Percentiles rank a stretch among this genome's conserved stretches.
Evolutionary conservation across 1,140 invertebrate species (phyloP).

Genomic region (Drosophila pseudoananassae): DNA sequence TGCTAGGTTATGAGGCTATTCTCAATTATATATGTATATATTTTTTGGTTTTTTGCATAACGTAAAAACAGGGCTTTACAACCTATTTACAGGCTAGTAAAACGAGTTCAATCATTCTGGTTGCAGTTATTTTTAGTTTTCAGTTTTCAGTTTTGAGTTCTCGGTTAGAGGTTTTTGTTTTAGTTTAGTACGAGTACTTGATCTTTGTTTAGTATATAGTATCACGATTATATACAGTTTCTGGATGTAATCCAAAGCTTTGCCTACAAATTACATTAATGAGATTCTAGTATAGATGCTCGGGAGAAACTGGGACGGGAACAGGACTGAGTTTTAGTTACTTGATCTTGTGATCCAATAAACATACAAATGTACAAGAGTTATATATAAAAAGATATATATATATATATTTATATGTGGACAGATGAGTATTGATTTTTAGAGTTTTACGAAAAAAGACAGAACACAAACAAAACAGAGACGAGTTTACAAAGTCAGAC

Average conservation of each 20-base stretch:
- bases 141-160: constrained; percentile 11
- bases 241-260: constrained; percentile 32
- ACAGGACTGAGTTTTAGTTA: constrained; percentile 3
- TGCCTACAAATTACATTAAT: constrained; percentile 29
- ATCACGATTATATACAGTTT: constrained; percentile 29
- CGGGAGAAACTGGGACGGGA: constrained; percentile 3
- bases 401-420: constrained; percentile 11
- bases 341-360: constrained; percentile 5
- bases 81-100: constrained; percentile 84
- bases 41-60: constrained; percentile 47
- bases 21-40: constrained; percentile 41
- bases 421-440: constrained; percentile 29
- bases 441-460: constrained; percentile 7
- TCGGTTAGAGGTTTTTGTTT: constrained; percentile 22
- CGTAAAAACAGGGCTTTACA: constrained; percentile 84
- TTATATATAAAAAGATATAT: constrained; percentile 4
- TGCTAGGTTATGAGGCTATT: constrained; percentile 72
- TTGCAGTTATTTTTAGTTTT: constrained; percentile 37
- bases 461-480: constrained; percentile 28
- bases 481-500: constrained; percentile 24
- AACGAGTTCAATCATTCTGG: constrained; percentile 81
- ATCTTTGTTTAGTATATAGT: constrained; percentile 24
- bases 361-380: not conserved
- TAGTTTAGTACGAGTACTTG: constrained; percentile 20
- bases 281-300: constrained; percentile 4